These are phyloP conservation scores for Argyresthia albistria DNA, from an alignment of 2,888 invertebrate species.

Conservation along the genomic window DNA sequence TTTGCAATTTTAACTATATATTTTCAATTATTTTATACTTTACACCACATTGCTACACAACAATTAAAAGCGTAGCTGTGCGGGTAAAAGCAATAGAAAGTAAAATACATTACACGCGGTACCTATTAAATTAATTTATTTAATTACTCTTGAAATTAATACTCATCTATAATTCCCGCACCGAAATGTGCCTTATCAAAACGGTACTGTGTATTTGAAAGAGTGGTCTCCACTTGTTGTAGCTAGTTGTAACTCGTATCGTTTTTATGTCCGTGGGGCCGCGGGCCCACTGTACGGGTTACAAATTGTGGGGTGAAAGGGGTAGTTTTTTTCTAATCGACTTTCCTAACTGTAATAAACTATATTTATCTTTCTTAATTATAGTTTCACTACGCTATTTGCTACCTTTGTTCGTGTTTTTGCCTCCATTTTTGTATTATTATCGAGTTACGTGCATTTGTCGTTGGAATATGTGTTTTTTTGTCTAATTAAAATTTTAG, in stretches of 20 bases:
- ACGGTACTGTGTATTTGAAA: neutral
- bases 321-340: conserved; percentile 72
- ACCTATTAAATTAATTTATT: no score
- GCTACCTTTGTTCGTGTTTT: conserved; percentile 64
- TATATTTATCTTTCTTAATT: conserved; percentile 74
- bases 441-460: conserved; percentile 65
- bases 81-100: no score
- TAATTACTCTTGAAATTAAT: no score
- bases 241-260: conserved; percentile 20
- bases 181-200: no score
- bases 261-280: conserved; percentile 57
- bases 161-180: no score
- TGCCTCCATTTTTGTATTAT: conserved; percentile 53
- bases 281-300: conserved; percentile 65
- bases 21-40: no score
- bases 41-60: no score
- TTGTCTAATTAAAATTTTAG: neutral
- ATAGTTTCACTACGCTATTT: conserved; percentile 61
- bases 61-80: no score
- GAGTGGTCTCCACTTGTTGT: conserved; percentile 30
- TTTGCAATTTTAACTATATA: no score
- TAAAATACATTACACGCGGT: no score
- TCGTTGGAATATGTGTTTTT: conserved; percentile 28
- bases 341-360: conserved; percentile 72
- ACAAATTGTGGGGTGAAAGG: conserved; percentile 73